Conservation (phyloP, 2,888 invertebrate species). For the Philereme transversata region DNA sequence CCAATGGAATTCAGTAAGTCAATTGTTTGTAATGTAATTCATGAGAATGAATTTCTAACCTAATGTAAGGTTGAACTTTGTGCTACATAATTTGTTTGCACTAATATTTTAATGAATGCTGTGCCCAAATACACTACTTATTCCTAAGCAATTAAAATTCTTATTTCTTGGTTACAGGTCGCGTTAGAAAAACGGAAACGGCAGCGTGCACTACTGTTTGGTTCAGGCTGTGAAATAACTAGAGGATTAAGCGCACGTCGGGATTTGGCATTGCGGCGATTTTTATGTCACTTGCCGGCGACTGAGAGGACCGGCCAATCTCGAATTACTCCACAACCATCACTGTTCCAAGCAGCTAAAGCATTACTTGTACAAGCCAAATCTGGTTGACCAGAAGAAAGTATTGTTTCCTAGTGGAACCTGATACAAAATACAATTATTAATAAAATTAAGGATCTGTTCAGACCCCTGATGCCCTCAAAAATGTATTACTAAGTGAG, state of each 20-base stretch:
- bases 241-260: constrained; percentile 91
- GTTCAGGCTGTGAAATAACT: constrained; percentile 90
- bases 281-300: constrained; percentile 87
- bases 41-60: too few relatives aligned
- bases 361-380: constrained; percentile 77
- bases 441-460: not conserved
- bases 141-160: not conserved
- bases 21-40: not conserved
- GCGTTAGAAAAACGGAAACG: constrained; percentile 84
- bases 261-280: constrained; percentile 89
- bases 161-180: constrained; percentile 71
- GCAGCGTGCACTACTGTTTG: constrained; percentile 87
- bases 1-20: constrained; percentile 20
- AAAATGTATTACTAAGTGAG: constrained; percentile 8
- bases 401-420: not conserved
- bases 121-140: too few relatives aligned
- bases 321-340: constrained; percentile 70
- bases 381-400: constrained; percentile 55
- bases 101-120: too few relatives aligned
- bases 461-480: not conserved
- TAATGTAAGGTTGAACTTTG: too few relatives aligned
- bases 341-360: constrained; percentile 82
- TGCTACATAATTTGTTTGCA: too few relatives aligned
- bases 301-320: constrained; percentile 84
- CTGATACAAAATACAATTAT: constrained; percentile 3